Evolutionary conservation across 2,113 vertebrate species (phyloP).

Genomic region (Rafetus swinhoei): DNA sequence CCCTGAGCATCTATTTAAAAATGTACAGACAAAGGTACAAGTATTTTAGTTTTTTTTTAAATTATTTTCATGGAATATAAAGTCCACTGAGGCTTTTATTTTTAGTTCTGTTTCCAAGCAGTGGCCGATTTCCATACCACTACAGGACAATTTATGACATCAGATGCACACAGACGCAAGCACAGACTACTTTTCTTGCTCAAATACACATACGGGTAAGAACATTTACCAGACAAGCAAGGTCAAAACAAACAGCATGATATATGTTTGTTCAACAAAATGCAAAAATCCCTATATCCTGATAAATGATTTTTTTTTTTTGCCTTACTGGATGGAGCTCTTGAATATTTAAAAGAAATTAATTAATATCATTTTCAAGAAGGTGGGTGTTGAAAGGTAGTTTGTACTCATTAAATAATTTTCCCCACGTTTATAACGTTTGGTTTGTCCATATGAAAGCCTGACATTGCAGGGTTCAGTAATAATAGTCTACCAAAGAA

Average conservation of each 20-base stretch:
- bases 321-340: not conserved
- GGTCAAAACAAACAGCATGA: too few relatives aligned
- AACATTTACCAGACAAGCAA: not conserved
- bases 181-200: not conserved
- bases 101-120: slow-evolving; percentile 1
- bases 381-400: not conserved
- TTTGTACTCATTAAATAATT: not conserved
- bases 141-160: not conserved
- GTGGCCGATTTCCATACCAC: not conserved
- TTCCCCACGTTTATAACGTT: not conserved
- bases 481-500: not conserved
- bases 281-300: not conserved
- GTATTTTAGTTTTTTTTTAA: not conserved
- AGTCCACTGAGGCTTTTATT: not conserved
- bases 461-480: not conserved
- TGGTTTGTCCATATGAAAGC: not conserved
- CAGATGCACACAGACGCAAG: not conserved
- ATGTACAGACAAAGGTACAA: not conserved
- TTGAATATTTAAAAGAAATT: not conserved
- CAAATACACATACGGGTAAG: not conserved
- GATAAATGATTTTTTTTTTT: not conserved
- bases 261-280: too few relatives aligned
- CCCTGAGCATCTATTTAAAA: not conserved
- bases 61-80: not conserved
- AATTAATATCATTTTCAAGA: not conserved